Percentiles rank a stretch among this genome's conserved stretches.
Evolutionary conservation across 2,888 invertebrate genomes (phyloP).

Genomic region (Hyppa rectilinea): DNA sequence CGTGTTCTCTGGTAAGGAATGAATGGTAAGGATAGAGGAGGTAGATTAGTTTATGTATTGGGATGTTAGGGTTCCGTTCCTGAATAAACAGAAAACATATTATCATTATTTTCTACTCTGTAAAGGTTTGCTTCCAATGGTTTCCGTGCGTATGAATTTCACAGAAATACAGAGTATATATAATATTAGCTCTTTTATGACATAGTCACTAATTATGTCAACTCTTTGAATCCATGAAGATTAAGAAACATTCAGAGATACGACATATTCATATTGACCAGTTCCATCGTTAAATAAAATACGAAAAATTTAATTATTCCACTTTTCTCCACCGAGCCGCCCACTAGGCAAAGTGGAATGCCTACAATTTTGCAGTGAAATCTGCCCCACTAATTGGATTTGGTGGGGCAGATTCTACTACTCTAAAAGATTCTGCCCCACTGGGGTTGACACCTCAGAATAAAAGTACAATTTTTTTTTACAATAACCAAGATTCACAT

Average conservation of each 20-base stretch:
- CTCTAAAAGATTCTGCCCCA: no score
- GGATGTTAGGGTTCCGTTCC: constrained; percentile 93
- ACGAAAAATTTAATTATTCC: background rate
- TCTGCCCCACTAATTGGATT: no score
- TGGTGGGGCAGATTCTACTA: no score
- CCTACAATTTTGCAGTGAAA: no score
- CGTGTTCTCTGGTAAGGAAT: constrained; percentile 95
- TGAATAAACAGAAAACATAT: constrained; percentile 77
- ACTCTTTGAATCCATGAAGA: background rate
- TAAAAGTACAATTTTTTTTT: no score
- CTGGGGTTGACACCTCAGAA: no score
- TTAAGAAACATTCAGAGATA: background rate
- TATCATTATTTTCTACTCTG: background rate
- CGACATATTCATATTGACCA: background rate
- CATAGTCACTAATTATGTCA: background rate
- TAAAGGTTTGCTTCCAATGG: background rate
- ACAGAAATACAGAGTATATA: background rate
- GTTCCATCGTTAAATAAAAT: background rate
- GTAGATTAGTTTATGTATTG: constrained; percentile 93
- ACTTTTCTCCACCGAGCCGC: no score
- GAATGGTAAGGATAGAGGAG: constrained; percentile 96
- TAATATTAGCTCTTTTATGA: background rate
- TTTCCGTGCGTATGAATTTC: background rate
- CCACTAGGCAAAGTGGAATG: no score
- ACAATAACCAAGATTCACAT: background rate